Conservation (phyloP, 2,113 vertebrate species). For the Sakesphorus luctuosus region DNA sequence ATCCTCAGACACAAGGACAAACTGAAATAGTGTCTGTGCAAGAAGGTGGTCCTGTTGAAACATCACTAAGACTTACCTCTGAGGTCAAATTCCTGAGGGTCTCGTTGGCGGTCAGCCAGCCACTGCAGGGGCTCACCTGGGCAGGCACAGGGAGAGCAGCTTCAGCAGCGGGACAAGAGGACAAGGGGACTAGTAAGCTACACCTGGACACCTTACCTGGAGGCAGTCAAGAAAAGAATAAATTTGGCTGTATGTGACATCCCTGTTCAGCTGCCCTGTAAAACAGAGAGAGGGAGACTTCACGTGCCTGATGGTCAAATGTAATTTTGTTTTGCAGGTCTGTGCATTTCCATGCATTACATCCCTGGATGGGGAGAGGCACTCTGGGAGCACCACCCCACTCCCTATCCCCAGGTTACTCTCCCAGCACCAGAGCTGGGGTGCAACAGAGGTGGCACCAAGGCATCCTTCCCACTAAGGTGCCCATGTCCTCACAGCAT, state of each 20-base stretch:
- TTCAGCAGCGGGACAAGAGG: neutral
- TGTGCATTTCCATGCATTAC: neutral
- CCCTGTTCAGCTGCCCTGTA: constrained; percentile 79
- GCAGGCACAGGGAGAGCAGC: neutral
- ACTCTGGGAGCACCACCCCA: neutral
- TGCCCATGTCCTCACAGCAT: neutral
- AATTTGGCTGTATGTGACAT: constrained; percentile 73
- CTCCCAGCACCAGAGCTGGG: neutral
- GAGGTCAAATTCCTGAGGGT: constrained; percentile 77
- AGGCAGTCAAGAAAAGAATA: constrained; percentile 80
- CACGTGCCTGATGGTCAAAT: neutral
- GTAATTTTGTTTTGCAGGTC: neutral
- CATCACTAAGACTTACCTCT: neutral
- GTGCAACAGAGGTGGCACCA: fast-evolving
- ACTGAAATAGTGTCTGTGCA: neutral
- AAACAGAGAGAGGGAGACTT: neutral
- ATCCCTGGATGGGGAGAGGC: neutral
- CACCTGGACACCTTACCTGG: constrained; percentile 61
- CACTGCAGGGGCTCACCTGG: constrained; percentile 75
- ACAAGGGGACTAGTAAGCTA: neutral
- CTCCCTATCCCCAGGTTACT: neutral
- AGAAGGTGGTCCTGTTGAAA: fast-evolving
- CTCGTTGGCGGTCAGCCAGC: constrained; percentile 79
- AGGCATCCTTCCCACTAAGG: neutral
- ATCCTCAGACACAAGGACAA: neutral